Evolutionary conservation across 2,888 invertebrate species (phyloP), one percentile per base, ranked within the genome.

Genomic region (Synanthedon tipuliformis): DNA sequence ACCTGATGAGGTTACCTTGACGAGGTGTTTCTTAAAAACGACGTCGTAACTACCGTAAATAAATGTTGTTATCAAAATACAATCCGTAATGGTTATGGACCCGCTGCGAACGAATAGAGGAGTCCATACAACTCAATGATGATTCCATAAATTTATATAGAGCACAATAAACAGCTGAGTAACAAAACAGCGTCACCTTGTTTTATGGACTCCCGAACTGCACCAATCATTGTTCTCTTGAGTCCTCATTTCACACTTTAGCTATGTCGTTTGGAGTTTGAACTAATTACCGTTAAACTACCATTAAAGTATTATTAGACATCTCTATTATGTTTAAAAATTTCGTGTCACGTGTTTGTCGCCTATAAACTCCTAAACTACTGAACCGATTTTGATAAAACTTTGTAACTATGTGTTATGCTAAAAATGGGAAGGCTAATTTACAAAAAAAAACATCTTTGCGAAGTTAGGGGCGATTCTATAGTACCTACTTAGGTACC

Each of bases 61-160:
- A 75, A 80, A 79, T 80, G 73, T 81, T 13, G 13, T 10, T 13
- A 81, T 77, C 74, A 75, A 78, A 81, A 81, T 77, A 81, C 78
- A 78, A 77, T 81, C 78, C 64, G 75, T 81, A 81, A 84, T 82
- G 78, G 79, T 84, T 83, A 84, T 85, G 76, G 79, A 82, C 84
- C 69, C 73, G 67, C 73, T 69, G 74, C 67, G 69, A 76, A 75
- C 78, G 73, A 75, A 79, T 81, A 80, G 76, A 72, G 65, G 72
- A 84, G 83, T 85, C 84, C 77, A 85, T 84, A 84, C 81, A 81
- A 79, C 74, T 77, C 78, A 74, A 83, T 85, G 84, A 84, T 85
- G 82, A 85, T 84, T 87, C 86, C 83, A 87, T 86, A 87, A 87
- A 87, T 81, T 70, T 86, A 87, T 86, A 87, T 80, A 76, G 82